Base-by-base conservation (phyloP, 2,113 vertebrate species). In the Gadus chalcogrammus region DNA sequence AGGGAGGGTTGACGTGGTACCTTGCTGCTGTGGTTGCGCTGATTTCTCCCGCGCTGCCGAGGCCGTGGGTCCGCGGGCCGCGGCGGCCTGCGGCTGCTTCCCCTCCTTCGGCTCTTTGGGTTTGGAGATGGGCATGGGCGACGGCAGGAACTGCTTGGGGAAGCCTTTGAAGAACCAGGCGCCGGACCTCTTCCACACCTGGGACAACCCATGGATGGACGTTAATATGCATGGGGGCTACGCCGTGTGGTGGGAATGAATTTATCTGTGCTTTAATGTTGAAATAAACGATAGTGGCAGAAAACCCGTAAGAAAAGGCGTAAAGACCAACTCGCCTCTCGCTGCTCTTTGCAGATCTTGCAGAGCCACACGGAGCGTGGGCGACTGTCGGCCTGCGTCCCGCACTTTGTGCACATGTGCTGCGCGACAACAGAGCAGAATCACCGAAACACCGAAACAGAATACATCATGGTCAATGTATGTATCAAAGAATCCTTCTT, bases 81-180 rank as follows among this genome's bases (percentile, higher is more conserved):
- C 73, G 0, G 83, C 74, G 4, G 67, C 73, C n/a, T 38, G 74
- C 2, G 67, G 67, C 1, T 48, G 74, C 3, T 68, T 66, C 1
- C 70, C 67, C 17, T 82, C 82, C 8, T 86, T 83, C 8, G 87
- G 78, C 63, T 81, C 84, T 77, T 82, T 93, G 61, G 63, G 48
- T 88, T 95, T 97, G 79, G 89, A 91, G 82, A 98, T 74, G 0
- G 96, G 92, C 94, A 99, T 99, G 0, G 91, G 96, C 55, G 94
- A 92, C 0, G 97, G 97, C 65, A 98, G 86, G 84, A 94, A 88
- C 69, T 98, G 96, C 85, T 98, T 98, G 0, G 97, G 96, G 70
- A 98, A 91, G 35, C 96, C 96, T 87, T 98, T 99, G 85, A 99
- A 99, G 93, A 99, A 98, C 97, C 97, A 98, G 1, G 97, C 97